Evolutionary conservation across 2,888 invertebrate genomes (phyloP), one percentile per base, ranked within the genome.

Genomic region (Chrysina gloriosa): DNA sequence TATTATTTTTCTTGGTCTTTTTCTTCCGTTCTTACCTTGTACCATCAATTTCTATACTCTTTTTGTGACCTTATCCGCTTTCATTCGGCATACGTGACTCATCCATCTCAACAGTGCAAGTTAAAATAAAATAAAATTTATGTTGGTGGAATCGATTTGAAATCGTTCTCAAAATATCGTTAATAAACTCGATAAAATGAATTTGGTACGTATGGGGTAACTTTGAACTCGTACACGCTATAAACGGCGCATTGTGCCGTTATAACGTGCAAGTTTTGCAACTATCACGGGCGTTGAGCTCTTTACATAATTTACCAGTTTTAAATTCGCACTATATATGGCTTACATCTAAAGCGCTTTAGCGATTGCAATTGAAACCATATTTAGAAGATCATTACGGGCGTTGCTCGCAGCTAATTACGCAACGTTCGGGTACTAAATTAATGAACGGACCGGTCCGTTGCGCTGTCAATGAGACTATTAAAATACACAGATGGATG

Each of bases 321-420:
- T 50, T 29, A 14, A 50, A 6, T 50, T 27, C 6, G 16, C 50
- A n/a, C 50, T 50, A 27, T 50, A 50, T 50, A 50, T 50, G 50
- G 50, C 14, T 14, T 29, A 29, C 6, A 27, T 29, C 11, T 16
- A 16, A 27, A 50, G 27, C 29, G 29, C 27, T 25, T 50, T 50
- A 11, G 47, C 9, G 9, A 14, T 50, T 50, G 27, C 50, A 27
- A 50, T 50, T 50, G 50, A 50, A 6, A 50, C 50, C 50, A 29
- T 50, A 50, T 50, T 50, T 50, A 50, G 50, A 9, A 7, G 50
- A 50, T 50, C 27, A 27, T 50, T 27, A 27, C 27, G 50, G 50
- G 50, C 50, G 50, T 27, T 29, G 27, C 11, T 21, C 27, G 25
- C 19, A 19, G n/a, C 21, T 27, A 50, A 27, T 50, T 50, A 5